Base-by-base conservation (phyloP, 53 echinoderm and acorn worm species). In the Zoroaster sp. region DNA sequence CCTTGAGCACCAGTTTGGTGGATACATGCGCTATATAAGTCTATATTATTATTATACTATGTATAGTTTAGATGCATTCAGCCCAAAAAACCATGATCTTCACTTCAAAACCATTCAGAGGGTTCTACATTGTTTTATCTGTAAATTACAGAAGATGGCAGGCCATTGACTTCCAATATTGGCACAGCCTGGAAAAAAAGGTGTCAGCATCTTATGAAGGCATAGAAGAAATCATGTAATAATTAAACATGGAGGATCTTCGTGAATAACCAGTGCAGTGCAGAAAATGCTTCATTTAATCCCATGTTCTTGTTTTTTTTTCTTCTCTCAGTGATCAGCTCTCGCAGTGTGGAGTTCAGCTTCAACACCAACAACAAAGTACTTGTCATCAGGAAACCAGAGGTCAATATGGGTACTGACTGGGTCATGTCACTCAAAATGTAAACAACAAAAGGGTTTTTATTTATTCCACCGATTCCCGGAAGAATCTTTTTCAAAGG, bases 311-410 rank as follows among this genome's bases (percentile, higher is more conserved):
- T n/a, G n/a, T n/a, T n/a, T n/a, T n/a, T n/a, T n/a, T n/a, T n/a
- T n/a, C n/a, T n/a, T n/a, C n/a, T n/a, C n/a, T n/a, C 94, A 95
- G 97, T 88, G 72, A 89, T 87, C 30, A 71, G 71, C 34, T 77
- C 82, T 37, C 90, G 92, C 78, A 72, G 90, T 72, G 55, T 95
- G 46, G 94, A 95, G 80, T 95, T 94, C 82, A 95, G 80, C 88
- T 97, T 86, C 69, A 87, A 90, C 74, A 79, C 75, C 6, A 17
- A 30, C 35, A 87, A 85, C 31, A 80, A 95, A 39, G 89, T 94
- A 12, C 88, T 97, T 1, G 90, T 92, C 66, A 95, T 97, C 80
- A 94, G 99, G 53, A 99, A 99, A 40, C 99, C 99, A 66, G 99
- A 93, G 35, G 88, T 96, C 73, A 94, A 94, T 66, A 94, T 99